phyloP scores from a whole-genome alignment of 1,140 invertebrate species.

The Globodera rostochiensis region DNA sequence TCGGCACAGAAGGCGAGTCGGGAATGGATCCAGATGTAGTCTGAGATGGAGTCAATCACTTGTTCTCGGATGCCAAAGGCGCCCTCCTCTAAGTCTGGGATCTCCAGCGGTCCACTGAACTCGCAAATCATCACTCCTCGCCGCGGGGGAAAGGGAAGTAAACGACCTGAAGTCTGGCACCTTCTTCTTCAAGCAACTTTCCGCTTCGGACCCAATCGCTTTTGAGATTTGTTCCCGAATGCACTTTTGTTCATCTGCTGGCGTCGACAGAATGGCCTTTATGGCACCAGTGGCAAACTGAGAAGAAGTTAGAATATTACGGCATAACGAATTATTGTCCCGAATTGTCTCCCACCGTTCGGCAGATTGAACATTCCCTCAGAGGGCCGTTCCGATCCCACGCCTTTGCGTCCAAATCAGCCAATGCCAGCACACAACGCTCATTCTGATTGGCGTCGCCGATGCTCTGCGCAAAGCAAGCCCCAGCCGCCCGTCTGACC shows the following conservation, averaged over 20 bases:
- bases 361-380: conserved; percentile 61
- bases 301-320: conserved; percentile 26
- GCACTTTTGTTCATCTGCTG: conserved; percentile 64
- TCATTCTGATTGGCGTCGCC: conserved; percentile 62
- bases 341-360: conserved; percentile 44
- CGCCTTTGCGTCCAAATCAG: conserved; percentile 60
- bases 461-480: conserved; percentile 62
- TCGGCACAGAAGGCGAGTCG: conserved; percentile 64
- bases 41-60: conserved; percentile 65
- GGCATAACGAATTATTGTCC: conserved; percentile 18
- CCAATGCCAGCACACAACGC: conserved; percentile 59
- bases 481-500: conserved; percentile 53
- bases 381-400: conserved; percentile 55
- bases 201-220: conserved; percentile 61
- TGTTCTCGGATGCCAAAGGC: conserved; percentile 39
- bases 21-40: conserved; percentile 63
- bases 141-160: conserved; percentile 25
- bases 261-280: conserved; percentile 62
- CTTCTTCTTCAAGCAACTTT: conserved; percentile 58
- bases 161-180: conserved; percentile 53
- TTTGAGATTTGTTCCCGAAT: conserved; percentile 63
- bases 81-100: conserved; percentile 51
- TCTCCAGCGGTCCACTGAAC: conserved; percentile 46
- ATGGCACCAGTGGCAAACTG: conserved; percentile 64
- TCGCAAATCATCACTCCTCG: conserved; percentile 62